A percentile compares a stretch with the other conserved stretches of the same genome.
Evolutionary conservation across 2,113 vertebrate genomes (phyloP).

Genomic region (Zootoca vivipara): DNA sequence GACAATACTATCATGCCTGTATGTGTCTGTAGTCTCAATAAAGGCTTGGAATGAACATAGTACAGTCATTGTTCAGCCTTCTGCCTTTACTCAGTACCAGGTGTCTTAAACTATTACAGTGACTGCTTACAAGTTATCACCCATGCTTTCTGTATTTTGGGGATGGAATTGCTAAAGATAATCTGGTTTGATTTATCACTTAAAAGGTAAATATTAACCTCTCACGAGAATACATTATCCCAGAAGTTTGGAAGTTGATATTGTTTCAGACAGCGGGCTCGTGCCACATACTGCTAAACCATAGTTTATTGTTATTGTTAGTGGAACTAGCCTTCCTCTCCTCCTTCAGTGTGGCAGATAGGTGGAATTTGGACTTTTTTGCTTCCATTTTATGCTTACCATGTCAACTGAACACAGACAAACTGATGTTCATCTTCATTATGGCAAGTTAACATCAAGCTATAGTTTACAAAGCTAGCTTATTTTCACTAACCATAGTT

Average conservation of each 20-base stretch:
- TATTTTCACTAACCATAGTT: not conserved
- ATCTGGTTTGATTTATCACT: conserved; percentile 62
- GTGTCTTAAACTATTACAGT: not conserved
- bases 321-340: not conserved
- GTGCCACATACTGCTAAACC: no score
- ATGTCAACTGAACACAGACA: not conserved
- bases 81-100: conserved; percentile 7
- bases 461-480: not conserved
- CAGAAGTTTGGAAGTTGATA: conserved; percentile 47
- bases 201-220: conserved; percentile 34
- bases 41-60: not conserved
- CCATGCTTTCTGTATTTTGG: conserved; percentile 45
- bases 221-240: not conserved
- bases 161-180: conserved; percentile 57
- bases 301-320: not conserved
- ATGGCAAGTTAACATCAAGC: not conserved
- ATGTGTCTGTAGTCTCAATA: not conserved
- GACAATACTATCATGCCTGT: rapidly evolving
- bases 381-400: not conserved
- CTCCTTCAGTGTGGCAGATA: not conserved
- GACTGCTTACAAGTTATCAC: conserved; percentile 18
- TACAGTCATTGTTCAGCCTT: not conserved
- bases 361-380: not conserved
- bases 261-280: conserved; percentile 41
- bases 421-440: not conserved